Base-by-base conservation (phyloP, 2,888 invertebrate genomes). In the Drosophila falleni region DNA sequence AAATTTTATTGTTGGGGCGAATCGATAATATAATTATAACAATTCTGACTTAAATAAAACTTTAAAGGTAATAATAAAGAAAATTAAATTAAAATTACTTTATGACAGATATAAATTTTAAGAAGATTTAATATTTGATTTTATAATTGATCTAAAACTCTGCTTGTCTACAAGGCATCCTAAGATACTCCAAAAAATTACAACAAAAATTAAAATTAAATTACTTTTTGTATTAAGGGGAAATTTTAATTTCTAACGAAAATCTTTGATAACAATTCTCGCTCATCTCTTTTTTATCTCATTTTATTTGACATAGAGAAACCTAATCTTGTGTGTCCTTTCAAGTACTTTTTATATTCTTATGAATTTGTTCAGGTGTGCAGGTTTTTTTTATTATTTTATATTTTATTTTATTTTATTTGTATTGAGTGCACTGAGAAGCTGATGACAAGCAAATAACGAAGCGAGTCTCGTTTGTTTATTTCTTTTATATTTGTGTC, bases 401-500 rank as follows among this genome's bases (percentile, higher is more conserved):
- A 35, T 53, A 16, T 42, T 42, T 35, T 10, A 35, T 62, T 46
- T 46, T n/a, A 23, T 26, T 42, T 60, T 54, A 55, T 56, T 39
- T 49, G 56, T 63, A 63, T 63, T 47, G 46, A 46, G 55, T 62
- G 55, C 16, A 54, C 15, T 11, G 37, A 35, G 51, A 49, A 50
- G 68, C 64, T 62, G 78, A 42, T 65, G 61, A 70, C 79, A 74
- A 69, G 56, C 64, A 74, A 69, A 78, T 74, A 76, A 70, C 61
- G 79, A 49, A 61, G 74, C 19, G 56, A 13, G 56, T 15, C 10
- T 33, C 33, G 49, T 71, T 80, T 76, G 73, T 70, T 70, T 81
- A 70, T 77, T 79, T 69, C 66, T 75, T 76, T 78, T 82, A 72
- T 73, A 75, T 84, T 78, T 82, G 61, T 88, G 82, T 74, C 77